Percentiles rank a stretch among this genome's conserved stretches.
Evolutionary conservation across 2,797 vertebrate species (phyloP).

Genomic region (Sus cebifrons): DNA sequence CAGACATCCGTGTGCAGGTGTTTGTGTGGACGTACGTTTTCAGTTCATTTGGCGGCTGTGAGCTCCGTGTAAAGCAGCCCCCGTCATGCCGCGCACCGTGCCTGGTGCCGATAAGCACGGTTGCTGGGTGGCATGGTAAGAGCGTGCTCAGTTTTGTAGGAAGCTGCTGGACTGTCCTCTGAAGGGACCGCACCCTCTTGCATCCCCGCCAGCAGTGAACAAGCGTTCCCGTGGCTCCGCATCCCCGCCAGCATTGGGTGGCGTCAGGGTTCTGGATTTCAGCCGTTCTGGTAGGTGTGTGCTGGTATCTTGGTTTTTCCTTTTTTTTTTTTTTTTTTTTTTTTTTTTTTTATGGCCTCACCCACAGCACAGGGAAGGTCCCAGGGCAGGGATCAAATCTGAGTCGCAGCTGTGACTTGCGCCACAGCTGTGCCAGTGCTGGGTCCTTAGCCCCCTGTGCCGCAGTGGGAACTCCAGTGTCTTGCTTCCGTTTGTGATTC

Average conservation of each 20-base stretch:
- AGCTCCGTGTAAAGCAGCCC: no score
- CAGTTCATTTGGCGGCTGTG: background rate
- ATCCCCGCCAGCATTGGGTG: background rate
- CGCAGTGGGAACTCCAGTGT: background rate
- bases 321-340: background rate
- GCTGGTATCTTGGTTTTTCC: background rate
- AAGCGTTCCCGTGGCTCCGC: background rate
- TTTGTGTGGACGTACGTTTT: background rate
- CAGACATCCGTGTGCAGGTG: background rate
- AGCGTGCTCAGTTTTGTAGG: background rate
- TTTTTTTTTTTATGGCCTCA: no score
- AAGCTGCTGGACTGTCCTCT: background rate
- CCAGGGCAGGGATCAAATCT: no score
- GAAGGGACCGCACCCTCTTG: background rate
- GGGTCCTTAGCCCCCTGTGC: no score
- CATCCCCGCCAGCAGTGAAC: background rate
- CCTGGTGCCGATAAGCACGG: no score
- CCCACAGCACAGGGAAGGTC: no score
- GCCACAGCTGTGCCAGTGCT: no score
- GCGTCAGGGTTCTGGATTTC: background rate
- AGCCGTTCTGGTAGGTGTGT: background rate
- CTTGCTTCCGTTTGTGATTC: conserved; percentile 22
- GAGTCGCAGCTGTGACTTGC: no score
- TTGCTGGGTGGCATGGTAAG: background rate
- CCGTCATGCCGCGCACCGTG: no score